These are phyloP conservation scores for Latrodectus elegans DNA, from an alignment of 2,888 invertebrate species.

Conservation along the genomic window DNA sequence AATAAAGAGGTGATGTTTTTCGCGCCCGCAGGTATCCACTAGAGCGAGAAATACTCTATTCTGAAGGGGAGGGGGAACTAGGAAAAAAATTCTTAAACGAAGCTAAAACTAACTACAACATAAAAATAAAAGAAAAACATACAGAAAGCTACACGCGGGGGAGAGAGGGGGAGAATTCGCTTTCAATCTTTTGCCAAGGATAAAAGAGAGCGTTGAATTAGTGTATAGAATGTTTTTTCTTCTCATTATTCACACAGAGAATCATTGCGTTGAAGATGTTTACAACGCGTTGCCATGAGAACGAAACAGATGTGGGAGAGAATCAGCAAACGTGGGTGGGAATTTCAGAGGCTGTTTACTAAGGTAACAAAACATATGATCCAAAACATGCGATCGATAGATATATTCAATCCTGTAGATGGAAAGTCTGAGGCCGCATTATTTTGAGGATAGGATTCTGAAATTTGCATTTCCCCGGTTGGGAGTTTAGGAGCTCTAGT, in stretches of 20 bases:
- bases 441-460: too few species aligned
- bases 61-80: too few species aligned
- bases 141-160: neutral
- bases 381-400: neutral
- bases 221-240: neutral
- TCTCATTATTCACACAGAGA: conserved; percentile 1
- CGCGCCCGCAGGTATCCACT: too few species aligned
- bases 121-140: neutral
- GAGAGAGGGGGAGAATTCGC: neutral
- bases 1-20: too few species aligned
- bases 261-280: conserved; percentile 16
- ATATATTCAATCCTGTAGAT: too few species aligned
- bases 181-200: neutral
- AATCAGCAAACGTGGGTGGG: conserved; percentile 7
- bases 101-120: too few species aligned
- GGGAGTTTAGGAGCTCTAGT: too few species aligned
- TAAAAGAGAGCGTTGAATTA: neutral
- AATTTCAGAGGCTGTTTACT: conserved; percentile 7
- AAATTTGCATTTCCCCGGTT: too few species aligned
- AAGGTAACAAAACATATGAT: neutral
- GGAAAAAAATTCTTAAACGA: neutral
- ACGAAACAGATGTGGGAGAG: conserved; percentile 24
- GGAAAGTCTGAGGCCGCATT: too few species aligned
- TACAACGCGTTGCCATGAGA: conserved; percentile 23
- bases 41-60: too few species aligned